Base-by-base conservation (phyloP, 2,888 invertebrate species). In the Patella depressa region DNA sequence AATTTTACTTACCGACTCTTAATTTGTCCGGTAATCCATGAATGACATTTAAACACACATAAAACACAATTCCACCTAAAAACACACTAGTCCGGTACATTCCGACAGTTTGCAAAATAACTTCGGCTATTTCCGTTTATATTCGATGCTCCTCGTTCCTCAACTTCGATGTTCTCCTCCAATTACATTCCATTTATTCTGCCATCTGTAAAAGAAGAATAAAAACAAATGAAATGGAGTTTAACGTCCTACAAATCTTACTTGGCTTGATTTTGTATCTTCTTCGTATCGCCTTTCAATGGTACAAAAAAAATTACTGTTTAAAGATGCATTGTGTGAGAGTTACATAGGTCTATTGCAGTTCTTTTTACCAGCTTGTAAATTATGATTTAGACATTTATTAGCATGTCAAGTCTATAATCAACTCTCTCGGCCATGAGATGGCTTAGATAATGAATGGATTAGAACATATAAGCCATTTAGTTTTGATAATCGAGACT, bases 1-100 rank as follows among this genome's bases (percentile, higher is more conserved):
- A 45, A 59, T 2, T 59, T 19, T 19, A 65, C 65, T 65, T 65
- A 65, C 65, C 65, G 14, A 65, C 65, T 65, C 65, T 65, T 11
- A 65, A 24, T 65, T 65, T 65, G 24, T 65, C 65, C 19, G 65
- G 65, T 65, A 65, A 65, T 65, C 65, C 65, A 65, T 65, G 14
- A 19, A 24, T 24, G 0, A 65, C 65, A 65, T 24, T 24, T 12
- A 65, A 65, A 65, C 65, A 65, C 65, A 65, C 19, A 3, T 24
- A 19, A 12, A 65, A 65, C 65, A 65, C 65, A 19, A 65, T 65
- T 24, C 19, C 65, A 65, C 24, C 65, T 14, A 65, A 19, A 19
- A 12, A 24, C 19, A 65, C 24, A 9, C 65, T 19, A 65, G 65
- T 65, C 65, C 65, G 65, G 65, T 65, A 65, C 65, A 65, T 65